Base-by-base conservation (phyloP, 2,888 invertebrate species). In the Drosophila pseudotakahashii region DNA sequence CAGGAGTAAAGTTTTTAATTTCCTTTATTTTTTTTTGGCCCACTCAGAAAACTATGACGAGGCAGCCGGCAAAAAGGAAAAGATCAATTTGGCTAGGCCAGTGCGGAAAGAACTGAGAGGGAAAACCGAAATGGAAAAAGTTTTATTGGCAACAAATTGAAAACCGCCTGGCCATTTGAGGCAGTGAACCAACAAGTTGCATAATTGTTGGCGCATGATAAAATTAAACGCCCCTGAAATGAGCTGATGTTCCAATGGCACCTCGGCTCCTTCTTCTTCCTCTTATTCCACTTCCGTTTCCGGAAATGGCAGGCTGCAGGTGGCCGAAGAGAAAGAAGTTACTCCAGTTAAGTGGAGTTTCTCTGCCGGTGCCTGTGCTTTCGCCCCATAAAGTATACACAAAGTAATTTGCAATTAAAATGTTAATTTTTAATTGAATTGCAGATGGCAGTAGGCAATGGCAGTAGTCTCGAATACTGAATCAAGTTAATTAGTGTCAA, bases 401-500 rank as follows among this genome's bases (percentile, higher is more conserved):
- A 55, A 79, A 80, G 76, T 84, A 85, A 84, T 89, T 87, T 80
- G 79, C 88, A 86, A 88, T 88, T 89, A 86, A 89, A 89, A 90
- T 90, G 89, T 78, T 84, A 89, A 90, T 90, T 89, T 82, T 82
- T 79, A 89, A 90, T 90, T 88, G 75, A 89, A 84, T 89, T 77
- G 70, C 78, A 61, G 59, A 67, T 51, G 71, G 53, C 57, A 73
- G 58, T 45, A 52, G 53, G 71, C 64, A 71, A 48, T 32, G 53
- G 50, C 57, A 71, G 26, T 41, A 39, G 42, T 30, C 63, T 69
- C 70, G 68, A 63, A 76, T 63, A 76, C 74, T 69, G 76, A 81
- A 73, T 81, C 58, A 60, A 58, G 85, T 85, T 82, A 85, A 81
- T 85, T 85, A 79, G 55, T 32, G 61, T 14, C 44, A 54, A 55